Evolutionary conservation across 2,888 invertebrate genomes (phyloP), one percentile per base, ranked within the genome.

Genomic region (Tinea semifulvella): DNA sequence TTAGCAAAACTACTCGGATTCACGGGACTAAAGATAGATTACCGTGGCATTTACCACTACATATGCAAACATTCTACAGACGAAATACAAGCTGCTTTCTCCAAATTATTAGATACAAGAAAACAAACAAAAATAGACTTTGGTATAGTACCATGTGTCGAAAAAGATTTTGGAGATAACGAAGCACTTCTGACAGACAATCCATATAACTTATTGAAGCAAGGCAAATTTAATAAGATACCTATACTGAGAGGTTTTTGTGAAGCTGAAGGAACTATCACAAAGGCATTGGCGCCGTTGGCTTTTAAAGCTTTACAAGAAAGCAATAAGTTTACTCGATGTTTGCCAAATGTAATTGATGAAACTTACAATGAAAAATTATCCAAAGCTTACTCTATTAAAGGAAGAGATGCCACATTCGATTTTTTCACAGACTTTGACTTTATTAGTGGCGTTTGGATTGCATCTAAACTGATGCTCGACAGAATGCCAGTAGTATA

Each of bases 191-290:
- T 64, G 42, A 62, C 56, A 2, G 49, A 53, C 2, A 48, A 22
- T 66, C 86, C 53, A 49, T 84, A 56, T 52, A 73, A 56, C 16
- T 42, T 73, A 20, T 46, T 82, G 39, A 64, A 65, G 47, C 55
- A 64, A 42, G 68, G 67, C n/a, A 58, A 61, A 26, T 65, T 69
- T 39, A 54, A 61, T 6, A 56, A 61, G 16, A 71, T 83, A 16
- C 81, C 84, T 0, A 52, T 71, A 1, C 63, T 84, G 13, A 70
- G 73, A 60, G 84, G 84, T 13, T 80, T 81, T 49, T 79, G 72
- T 47, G 63, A 68, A 1, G 63, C 58, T 2, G 83, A 84, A 55
- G 83, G 83, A 1, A 56, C 70, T 8, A 53, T 71, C 16, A 65
- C 70, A 54, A 48, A 44, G 16, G 25, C 53, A 39, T 48, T 58